Percentiles rank a stretch among this genome's conserved stretches.
Evolutionary conservation across 1,140 invertebrate species (phyloP).

Genomic region (Ganaspis sp.): DNA sequence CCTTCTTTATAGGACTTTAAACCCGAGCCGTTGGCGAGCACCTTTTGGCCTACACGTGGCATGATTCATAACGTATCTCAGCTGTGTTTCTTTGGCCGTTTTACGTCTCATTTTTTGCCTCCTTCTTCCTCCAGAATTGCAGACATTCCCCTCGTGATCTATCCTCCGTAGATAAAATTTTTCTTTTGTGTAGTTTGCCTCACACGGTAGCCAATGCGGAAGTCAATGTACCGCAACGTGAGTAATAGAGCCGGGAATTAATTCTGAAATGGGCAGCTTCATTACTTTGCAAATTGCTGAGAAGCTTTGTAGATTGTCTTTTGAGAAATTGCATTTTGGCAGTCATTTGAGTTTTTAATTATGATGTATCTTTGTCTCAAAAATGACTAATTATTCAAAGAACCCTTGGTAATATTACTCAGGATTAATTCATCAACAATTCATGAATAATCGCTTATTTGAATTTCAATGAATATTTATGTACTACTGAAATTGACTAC

Average conservation of each 20-base stretch:
- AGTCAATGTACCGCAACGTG: constrained; percentile 19
- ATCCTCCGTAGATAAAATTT: constrained; percentile 11
- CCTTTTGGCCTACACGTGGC: constrained; percentile 63
- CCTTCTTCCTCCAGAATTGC: constrained; percentile 19
- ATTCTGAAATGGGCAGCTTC: constrained; percentile 14
- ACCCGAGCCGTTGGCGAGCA: constrained; percentile 68
- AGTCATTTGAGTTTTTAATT: background rate
- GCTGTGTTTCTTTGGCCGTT: constrained; percentile 65
- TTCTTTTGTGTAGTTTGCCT: background rate
- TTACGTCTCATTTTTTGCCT: constrained; percentile 35
- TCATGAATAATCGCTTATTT: background rate
- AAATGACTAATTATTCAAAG: background rate
- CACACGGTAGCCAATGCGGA: constrained; percentile 21
- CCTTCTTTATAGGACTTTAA: constrained; percentile 63
- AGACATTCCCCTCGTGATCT: background rate
- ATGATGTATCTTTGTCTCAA: background rate
- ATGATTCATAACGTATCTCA: constrained; percentile 69
- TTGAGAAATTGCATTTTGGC: constrained; percentile 9
- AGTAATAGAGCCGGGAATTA: constrained; percentile 22
- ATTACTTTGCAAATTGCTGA: constrained; percentile 17
- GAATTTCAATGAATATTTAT: constrained; percentile 5
- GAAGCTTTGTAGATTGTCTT: background rate
- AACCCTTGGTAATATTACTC: background rate
- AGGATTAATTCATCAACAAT: background rate
- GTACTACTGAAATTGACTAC: constrained; percentile 17